Base-by-base conservation (phyloP, 2,113 vertebrate genomes). In the Ascaphus truei region DNA sequence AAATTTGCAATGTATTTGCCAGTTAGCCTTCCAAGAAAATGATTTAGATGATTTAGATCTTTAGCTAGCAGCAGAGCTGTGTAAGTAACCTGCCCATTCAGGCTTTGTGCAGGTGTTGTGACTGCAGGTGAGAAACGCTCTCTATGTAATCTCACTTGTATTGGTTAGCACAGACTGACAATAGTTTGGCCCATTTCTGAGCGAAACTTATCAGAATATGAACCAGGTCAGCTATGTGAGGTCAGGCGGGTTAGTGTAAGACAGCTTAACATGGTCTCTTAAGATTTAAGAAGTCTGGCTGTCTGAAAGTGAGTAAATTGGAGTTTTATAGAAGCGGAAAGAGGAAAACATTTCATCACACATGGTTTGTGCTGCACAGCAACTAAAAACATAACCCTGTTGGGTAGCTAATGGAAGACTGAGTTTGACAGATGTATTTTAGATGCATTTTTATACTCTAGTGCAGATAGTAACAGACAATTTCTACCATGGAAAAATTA, bases 351-450 rank as follows among this genome's bases (percentile, higher is more conserved):
- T 63, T 48, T 50, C 41, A 63, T 50, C 29, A 63, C 29, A 63
- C 16, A 25, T 45, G 39, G 37, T 27, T 47, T 62, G 25, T 37
- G 20, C 47, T 22, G 61, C 30, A 3, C 62, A 11, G 26, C 27
- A 62, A 45, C 59, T 62, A 45, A 62, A n/a, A 62, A 62, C 59
- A 62, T 62, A n/a, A 31, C 62, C 62, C 62, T 22, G 31, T 37
- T 30, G 62, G 34, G 23, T 36, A 27, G 30, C 23, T 16, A 27
- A 37, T 34, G 20, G 30, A 7, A 52, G 22, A 52, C 13, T 26
- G 12, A 4, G 30, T 23, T 18, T 64, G 62, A 63, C 45, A 51
- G 61, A 63, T 61, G 58, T 61, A 45, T 36, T 51, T 36, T 63
- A 51, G 61, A 63, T 61, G 58, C 43, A 45, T 36, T 51, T 36